These are phyloP conservation scores for Parnassius smintheus DNA, from an alignment of 2,888 invertebrate genomes.

Conservation along the genomic window DNA sequence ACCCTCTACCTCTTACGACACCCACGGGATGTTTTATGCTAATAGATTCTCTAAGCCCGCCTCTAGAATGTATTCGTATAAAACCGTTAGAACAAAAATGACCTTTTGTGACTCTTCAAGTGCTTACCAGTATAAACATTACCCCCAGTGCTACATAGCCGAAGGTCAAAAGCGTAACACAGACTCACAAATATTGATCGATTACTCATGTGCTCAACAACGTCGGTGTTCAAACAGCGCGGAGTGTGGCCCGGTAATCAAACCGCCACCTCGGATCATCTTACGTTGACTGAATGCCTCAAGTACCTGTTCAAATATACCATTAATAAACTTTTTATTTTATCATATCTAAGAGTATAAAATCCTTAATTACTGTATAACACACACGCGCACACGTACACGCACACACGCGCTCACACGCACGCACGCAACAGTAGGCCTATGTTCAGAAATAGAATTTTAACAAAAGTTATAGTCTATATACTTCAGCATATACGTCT, in stretches of 20 bases:
- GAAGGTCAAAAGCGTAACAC: conserved; percentile 16
- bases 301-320: conserved; percentile 10
- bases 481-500: no score
- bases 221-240: conserved; percentile 19
- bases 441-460: no score
- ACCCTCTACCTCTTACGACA: no score
- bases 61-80: no score
- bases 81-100: not conserved
- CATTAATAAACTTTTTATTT: conserved; percentile 2
- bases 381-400: no score
- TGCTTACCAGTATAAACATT: conserved; percentile 18
- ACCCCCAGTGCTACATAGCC: not conserved
- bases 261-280: conserved; percentile 16
- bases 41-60: no score
- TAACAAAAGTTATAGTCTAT: no score
- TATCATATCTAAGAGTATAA: not conserved
- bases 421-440: no score
- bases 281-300: conserved; percentile 19
- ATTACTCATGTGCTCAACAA: not conserved
- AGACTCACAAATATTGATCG: conserved; percentile 25
- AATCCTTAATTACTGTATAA: no score
- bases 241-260: conserved; percentile 19
- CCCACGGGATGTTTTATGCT: no score
- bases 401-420: no score
- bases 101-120: conserved; percentile 18